Base-by-base conservation (phyloP, 2,113 vertebrate genomes). In the Collichthys lucidus region DNA sequence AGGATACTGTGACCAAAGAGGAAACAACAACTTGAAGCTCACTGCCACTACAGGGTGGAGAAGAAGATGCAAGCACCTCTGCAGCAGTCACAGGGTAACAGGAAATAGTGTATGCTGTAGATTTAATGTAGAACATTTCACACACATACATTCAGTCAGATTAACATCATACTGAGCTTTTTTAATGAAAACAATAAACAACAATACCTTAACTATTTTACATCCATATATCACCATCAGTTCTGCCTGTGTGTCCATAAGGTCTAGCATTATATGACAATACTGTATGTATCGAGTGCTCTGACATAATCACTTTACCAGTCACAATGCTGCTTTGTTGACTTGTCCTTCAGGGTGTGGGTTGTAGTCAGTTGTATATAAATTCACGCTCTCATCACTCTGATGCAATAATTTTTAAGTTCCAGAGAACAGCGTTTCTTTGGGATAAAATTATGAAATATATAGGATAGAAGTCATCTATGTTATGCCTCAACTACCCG, bases 1-100 rank as follows among this genome's bases (percentile, higher is more conserved):
- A 82, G 82, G 82, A 89, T 74, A 66, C 79, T 73, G 76, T 77
- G 82, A 91, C 82, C 77, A 80, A 78, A 83, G 60, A 77, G 67
- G 67, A 82, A 59, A 70, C 26, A 82, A 66, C 60, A 49, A 76
- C 16, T 29, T 70, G 76, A 47, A 67, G 20, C 65, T 79, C 6
- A 26, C 5, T 80, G 67, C 60, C 65, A 53, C 74, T 19, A 14
- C 12, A 31, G 68, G 73, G 61, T 20, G 70, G 76, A 71, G 65
- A 61, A 60, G 20, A 77, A 60, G 20, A 77, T 49, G 66, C 11
- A 72, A 57, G 35, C 11, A 22, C 6, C 60, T 52, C 61, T 73
- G 72, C 55, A 31, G 44, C 3, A 49, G 53, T n/a, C 0, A 6
- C 8, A 2, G 14, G n/a, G 29, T 50, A 31, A 19, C 35, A 49